Evolutionary conservation across 2,888 invertebrate species (phyloP).

Genomic region (Linnaemya tessellans): DNA sequence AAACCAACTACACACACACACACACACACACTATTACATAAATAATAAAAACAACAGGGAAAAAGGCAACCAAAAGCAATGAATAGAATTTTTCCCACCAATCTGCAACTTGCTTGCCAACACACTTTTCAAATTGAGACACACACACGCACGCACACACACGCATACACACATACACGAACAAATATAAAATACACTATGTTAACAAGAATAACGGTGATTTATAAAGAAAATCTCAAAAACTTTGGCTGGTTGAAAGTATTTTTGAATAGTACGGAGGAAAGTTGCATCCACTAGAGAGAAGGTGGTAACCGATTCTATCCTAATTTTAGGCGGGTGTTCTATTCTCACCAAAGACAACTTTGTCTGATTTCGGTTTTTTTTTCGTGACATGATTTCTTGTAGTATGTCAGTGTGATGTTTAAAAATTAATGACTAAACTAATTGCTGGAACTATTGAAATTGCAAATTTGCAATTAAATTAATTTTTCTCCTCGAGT

Average conservation of each 20-base stretch:
- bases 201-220: constrained; percentile 6
- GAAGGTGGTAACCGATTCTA: too few relatives aligned
- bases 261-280: neutral
- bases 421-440: too few relatives aligned
- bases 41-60: constrained; percentile 22
- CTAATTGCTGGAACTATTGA: too few relatives aligned
- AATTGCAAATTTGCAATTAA: neutral
- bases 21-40: constrained; percentile 16
- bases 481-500: constrained; percentile 7
- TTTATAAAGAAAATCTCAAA: constrained; percentile 36
- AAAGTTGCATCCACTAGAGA: neutral
- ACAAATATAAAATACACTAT: too few relatives aligned
- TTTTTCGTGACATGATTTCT: too few relatives aligned
- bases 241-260: constrained; percentile 13
- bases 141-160: constrained; percentile 2
- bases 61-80: constrained; percentile 50
- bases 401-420: too few relatives aligned
- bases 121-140: neutral
- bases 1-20: constrained; percentile 2
- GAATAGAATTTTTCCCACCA: constrained; percentile 66
- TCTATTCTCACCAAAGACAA: too few relatives aligned
- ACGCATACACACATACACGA: constrained; percentile 22
- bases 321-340: too few relatives aligned
- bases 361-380: too few relatives aligned
- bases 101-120: constrained; percentile 44